Evolutionary conservation across 2,797 vertebrate genomes (phyloP).

Genomic region (Champsocephalus esox): DNA sequence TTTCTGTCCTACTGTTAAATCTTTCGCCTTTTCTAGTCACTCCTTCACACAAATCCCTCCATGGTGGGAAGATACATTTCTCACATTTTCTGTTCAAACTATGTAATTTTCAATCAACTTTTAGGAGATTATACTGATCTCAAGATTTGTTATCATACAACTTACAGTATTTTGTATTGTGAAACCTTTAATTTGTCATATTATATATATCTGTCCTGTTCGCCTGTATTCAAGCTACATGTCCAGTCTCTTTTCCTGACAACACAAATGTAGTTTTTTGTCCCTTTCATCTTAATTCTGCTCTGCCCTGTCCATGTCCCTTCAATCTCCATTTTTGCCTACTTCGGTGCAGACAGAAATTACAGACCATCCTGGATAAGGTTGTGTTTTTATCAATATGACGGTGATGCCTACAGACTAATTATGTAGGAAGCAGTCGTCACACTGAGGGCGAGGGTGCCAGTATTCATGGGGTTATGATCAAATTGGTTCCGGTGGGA

Average conservation of each 20-base stretch:
- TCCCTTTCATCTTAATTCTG: slow-evolving; percentile 47
- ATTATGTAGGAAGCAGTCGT: slow-evolving; percentile 73
- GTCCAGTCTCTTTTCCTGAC: slow-evolving; percentile 15
- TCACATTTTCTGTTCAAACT: neutral
- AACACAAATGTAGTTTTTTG: slow-evolving; percentile 43
- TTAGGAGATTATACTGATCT: slow-evolving; percentile 9
- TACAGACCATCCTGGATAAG: slow-evolving; percentile 72
- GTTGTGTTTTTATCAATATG: slow-evolving; percentile 79
- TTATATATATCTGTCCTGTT: neutral
- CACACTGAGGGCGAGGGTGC: slow-evolving; percentile 61
- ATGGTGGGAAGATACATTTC: slow-evolving; percentile 3
- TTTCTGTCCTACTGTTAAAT: slow-evolving; percentile 40
- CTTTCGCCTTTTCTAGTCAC: slow-evolving; percentile 24
- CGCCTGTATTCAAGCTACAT: neutral
- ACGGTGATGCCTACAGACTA: slow-evolving; percentile 74
- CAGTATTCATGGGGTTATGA: slow-evolving; percentile 78
- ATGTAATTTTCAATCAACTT: neutral
- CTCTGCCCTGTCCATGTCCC: slow-evolving; percentile 25
- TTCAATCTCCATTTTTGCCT: slow-evolving; percentile 53
- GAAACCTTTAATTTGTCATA: slow-evolving; percentile 1
- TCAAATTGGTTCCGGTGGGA: slow-evolving; percentile 84
- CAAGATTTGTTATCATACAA: slow-evolving; percentile 7
- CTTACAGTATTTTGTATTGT: neutral
- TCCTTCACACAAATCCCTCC: slow-evolving; percentile 29
- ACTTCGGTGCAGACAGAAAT: slow-evolving; percentile 55